These are phyloP conservation scores for Sebastes oblongus DNA, from an alignment of 2,797 vertebrate genomes.

Conservation along the genomic window DNA sequence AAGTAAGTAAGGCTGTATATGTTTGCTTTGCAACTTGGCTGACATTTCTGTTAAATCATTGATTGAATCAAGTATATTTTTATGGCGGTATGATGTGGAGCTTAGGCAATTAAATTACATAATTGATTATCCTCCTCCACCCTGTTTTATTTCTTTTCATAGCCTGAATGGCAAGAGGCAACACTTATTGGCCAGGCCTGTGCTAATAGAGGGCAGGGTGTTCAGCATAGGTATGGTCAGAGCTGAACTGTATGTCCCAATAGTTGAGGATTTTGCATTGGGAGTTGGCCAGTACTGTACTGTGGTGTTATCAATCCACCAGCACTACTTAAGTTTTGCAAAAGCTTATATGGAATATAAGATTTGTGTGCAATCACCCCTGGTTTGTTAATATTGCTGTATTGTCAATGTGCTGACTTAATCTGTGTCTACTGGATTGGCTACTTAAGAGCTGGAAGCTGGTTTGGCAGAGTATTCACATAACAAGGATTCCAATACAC, in stretches of 20 bases:
- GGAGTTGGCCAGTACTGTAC: background rate
- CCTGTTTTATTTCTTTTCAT: background rate
- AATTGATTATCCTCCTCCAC: background rate
- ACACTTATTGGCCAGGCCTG: background rate
- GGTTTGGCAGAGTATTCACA: constrained; percentile 41
- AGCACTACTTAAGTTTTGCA: background rate
- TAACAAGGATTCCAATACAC: constrained; percentile 53
- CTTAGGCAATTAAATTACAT: background rate
- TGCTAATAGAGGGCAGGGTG: background rate
- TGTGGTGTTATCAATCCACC: background rate
- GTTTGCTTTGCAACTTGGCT: background rate
- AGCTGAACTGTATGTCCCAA: background rate
- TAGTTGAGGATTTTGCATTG: background rate
- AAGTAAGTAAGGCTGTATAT: background rate
- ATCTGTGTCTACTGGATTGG: background rate
- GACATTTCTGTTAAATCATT: background rate
- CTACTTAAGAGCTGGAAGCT: background rate
- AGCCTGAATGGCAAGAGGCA: background rate
- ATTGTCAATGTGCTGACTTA: background rate
- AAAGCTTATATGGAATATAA: background rate
- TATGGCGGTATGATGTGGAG: background rate
- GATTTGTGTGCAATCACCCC: background rate
- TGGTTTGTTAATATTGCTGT: background rate
- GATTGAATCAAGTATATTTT: background rate
- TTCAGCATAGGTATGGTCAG: background rate